Conservation (phyloP, 2,797 vertebrate genomes). For the Oreochromis grahami region DNA sequence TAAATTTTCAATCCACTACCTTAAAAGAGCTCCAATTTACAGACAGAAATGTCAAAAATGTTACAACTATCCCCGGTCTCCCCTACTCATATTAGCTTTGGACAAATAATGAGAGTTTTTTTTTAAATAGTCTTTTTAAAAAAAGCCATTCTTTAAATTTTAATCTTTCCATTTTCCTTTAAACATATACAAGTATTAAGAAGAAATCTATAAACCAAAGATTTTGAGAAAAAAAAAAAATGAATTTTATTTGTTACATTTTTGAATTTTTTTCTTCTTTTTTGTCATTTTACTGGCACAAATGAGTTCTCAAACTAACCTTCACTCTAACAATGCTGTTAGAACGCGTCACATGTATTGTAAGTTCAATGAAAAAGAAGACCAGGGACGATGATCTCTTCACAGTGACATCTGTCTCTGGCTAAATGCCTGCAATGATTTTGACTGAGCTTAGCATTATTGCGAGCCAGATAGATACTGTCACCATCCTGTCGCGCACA, state of each 20-base stretch:
- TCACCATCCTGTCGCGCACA: neutral
- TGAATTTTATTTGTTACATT: neutral
- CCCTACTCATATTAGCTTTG: neutral
- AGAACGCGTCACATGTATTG: neutral
- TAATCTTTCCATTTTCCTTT: neutral
- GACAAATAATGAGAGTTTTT: neutral
- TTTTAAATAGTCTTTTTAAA: neutral
- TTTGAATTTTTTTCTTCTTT: neutral
- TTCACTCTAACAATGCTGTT: neutral
- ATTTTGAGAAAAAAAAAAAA: neutral
- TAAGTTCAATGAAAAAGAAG: neutral
- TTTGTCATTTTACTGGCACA: neutral
- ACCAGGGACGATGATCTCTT: neutral
- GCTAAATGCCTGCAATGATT: neutral
- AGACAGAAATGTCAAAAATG: too few species aligned
- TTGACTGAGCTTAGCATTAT: neutral
- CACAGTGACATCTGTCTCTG: neutral
- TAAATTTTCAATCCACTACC: too few species aligned
- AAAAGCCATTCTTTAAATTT: neutral
- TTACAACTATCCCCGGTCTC: too few species aligned
- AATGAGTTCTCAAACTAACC: neutral
- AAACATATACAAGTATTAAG: neutral
- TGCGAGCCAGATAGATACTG: neutral
- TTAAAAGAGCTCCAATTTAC: too few species aligned
- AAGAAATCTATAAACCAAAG: neutral